These are phyloP conservation scores for Galaxea fascicularis DNA, from an alignment of 92 coral and sea anemone species.

Conservation along the genomic window DNA sequence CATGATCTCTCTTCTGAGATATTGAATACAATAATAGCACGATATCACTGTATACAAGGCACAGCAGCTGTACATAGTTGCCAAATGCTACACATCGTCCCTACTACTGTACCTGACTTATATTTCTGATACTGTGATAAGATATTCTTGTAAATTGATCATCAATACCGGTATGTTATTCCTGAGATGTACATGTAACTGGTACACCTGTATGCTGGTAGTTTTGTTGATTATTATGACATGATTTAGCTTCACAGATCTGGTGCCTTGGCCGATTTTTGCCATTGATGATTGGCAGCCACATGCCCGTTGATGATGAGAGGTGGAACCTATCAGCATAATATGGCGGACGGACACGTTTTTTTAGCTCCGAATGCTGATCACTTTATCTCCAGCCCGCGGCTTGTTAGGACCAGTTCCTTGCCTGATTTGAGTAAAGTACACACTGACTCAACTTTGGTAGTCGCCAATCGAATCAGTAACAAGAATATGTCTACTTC, in stretches of 20 bases:
- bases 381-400: too few species aligned
- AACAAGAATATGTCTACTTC: too few species aligned
- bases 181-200: not conserved
- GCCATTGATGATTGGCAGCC: too few species aligned
- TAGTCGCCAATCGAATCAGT: too few species aligned
- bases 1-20: not conserved
- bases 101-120: not conserved
- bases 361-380: not conserved
- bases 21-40: not conserved
- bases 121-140: not conserved
- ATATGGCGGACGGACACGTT: not conserved
- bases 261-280: conserved; percentile 64
- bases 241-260: conserved; percentile 61
- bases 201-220: conserved; percentile 4
- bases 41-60: not conserved
- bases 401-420: too few species aligned
- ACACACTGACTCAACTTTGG: too few species aligned
- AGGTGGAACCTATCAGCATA: too few species aligned
- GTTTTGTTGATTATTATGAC: conserved; percentile 1
- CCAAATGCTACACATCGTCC: not conserved
- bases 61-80: not conserved
- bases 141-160: conserved; percentile 1
- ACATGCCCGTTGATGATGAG: too few species aligned
- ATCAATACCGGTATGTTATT: not conserved
- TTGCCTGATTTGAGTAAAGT: too few species aligned